Evolutionary conservation across 1,140 invertebrate species (phyloP).

Genomic region (Cylas formicarius): DNA sequence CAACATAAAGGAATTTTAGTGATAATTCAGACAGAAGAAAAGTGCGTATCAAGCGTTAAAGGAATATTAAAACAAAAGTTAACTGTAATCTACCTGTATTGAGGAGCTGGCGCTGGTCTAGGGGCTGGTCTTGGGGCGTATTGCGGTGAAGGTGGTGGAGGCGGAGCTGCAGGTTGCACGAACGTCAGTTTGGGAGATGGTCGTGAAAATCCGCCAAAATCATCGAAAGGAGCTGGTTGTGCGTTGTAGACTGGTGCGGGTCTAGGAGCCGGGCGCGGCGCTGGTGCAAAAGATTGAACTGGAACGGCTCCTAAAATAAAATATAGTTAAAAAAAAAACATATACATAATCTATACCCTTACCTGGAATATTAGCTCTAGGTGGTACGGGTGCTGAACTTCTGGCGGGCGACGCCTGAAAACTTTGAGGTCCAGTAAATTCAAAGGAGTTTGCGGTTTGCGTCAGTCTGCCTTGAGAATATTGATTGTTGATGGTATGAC

Average conservation of each 20-base stretch:
- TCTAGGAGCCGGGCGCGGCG: constrained; percentile 36
- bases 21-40: no score
- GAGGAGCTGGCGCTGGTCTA: constrained; percentile 20
- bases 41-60: no score
- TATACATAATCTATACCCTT: constrained; percentile 30
- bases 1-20: no score
- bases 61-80: no score
- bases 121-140: constrained; percentile 17
- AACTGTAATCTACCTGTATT: no score
- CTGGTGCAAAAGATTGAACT: constrained; percentile 14
- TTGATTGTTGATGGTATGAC: no score
- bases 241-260: constrained; percentile 34
- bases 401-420: no score
- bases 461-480: no score
- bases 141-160: constrained; percentile 18
- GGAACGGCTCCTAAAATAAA: constrained; percentile 15
- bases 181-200: constrained; percentile 13
- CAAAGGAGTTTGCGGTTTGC: no score
- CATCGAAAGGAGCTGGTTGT: constrained; percentile 30
- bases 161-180: constrained; percentile 18
- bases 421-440: no score
- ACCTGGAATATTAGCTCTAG: constrained; percentile 40
- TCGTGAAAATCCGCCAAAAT: constrained; percentile 1
- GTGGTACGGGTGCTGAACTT: constrained; percentile 36
- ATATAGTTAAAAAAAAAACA: no score